Conservation (phyloP, 2,888 invertebrate genomes). For the Himalopsyche tibetana region DNA sequence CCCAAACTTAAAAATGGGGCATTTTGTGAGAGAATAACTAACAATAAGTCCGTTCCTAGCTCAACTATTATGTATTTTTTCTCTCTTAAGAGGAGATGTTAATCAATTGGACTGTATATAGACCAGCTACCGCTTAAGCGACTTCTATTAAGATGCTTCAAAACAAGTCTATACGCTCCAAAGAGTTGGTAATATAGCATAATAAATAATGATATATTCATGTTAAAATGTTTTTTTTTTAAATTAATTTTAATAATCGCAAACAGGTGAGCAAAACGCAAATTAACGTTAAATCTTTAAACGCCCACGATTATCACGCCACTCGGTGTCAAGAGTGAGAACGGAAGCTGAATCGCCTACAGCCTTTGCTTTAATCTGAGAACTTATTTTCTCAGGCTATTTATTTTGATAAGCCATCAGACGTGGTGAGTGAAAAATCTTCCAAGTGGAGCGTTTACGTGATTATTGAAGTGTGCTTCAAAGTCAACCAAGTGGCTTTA, state of each 20-base stretch:
- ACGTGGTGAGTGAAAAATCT: neutral
- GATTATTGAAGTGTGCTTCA: neutral
- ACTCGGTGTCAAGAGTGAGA: neutral
- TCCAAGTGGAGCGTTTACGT: neutral
- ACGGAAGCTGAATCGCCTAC: neutral
- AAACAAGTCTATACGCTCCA: too few species aligned
- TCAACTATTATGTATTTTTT: too few species aligned
- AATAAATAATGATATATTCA: too few species aligned
- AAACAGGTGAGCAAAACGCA: neutral
- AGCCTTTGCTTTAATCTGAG: neutral
- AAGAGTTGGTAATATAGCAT: too few species aligned
- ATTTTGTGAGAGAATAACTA: too few species aligned
- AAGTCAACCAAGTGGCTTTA: conserved; percentile 8
- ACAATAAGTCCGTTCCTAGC: too few species aligned
- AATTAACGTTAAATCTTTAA: neutral
- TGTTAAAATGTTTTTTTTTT: too few species aligned
- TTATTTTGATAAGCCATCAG: conserved; percentile 10
- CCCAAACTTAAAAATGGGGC: too few species aligned
- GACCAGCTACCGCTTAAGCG: too few species aligned
- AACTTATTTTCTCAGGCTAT: conserved; percentile 27
- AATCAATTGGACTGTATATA: too few species aligned
- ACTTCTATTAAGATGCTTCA: too few species aligned
- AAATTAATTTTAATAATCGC: neutral
- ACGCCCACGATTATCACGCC: neutral
- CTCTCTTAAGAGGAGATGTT: too few species aligned